Evolutionary conservation across 2,888 invertebrate genomes (phyloP).

Genomic region (Ochropacha duplaris): DNA sequence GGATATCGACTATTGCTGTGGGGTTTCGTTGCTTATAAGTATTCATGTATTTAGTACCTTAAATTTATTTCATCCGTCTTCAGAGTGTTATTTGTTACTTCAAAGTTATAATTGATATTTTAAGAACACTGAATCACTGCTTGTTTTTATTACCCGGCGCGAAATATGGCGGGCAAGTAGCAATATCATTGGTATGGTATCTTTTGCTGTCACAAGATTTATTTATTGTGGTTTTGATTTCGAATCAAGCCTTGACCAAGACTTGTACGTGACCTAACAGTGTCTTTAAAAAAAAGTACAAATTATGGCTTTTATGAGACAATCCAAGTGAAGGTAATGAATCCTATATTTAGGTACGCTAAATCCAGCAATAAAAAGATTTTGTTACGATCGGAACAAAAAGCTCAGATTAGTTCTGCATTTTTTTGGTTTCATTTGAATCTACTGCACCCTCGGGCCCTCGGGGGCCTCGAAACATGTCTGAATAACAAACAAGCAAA

Average conservation of each 20-base stretch:
- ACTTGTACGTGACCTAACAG: background rate
- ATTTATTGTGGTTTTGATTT: background rate
- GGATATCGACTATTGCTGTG: constrained; percentile 46
- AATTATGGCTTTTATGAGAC: no score
- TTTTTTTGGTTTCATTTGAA: background rate
- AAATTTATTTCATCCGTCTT: background rate
- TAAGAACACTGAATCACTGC: no score
- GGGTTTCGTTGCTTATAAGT: constrained; percentile 17
- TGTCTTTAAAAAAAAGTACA: background rate
- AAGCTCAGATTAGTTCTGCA: background rate
- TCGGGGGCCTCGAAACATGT: background rate
- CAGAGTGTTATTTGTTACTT: no score
- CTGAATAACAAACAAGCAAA: background rate
- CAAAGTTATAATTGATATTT: no score
- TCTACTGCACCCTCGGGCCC: background rate
- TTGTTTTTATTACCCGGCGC: no score
- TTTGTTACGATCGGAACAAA: background rate
- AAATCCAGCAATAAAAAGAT: background rate
- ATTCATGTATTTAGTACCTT: background rate
- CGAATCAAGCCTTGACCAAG: background rate
- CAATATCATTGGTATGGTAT: background rate
- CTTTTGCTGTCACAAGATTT: background rate
- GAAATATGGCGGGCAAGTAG: background rate
- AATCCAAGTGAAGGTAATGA: no score
- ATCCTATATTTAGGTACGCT: background rate